Conservation (phyloP, 2,113 vertebrate species). For the Vulpes vulpes region DNA sequence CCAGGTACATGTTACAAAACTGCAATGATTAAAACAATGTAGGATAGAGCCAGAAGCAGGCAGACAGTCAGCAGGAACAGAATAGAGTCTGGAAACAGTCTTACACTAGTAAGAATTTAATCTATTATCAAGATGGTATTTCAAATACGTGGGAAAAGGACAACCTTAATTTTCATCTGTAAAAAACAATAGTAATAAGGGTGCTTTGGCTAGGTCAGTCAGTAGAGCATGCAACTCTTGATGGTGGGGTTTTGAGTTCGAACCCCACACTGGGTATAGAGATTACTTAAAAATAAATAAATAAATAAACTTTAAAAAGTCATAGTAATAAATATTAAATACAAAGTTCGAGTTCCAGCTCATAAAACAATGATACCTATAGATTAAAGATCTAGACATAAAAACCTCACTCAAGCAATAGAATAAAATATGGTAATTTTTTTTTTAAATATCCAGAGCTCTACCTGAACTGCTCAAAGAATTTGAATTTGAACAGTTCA, state of each 20-base stretch:
- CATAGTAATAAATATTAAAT: background rate
- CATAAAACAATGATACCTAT: background rate
- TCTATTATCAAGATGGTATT: background rate
- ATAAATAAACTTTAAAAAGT: background rate
- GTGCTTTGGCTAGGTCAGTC: background rate
- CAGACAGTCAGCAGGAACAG: background rate
- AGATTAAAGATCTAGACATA: background rate
- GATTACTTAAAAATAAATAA: background rate
- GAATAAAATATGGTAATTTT: conserved; percentile 22
- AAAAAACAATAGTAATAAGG: background rate
- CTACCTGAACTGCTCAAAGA: background rate
- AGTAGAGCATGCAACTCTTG: background rate
- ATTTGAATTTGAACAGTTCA: conserved; percentile 15
- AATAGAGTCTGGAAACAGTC: background rate
- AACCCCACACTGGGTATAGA: background rate
- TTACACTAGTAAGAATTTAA: background rate
- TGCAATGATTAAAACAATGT: background rate
- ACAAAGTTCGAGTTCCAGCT: background rate
- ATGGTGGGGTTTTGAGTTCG: background rate
- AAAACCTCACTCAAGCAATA: background rate
- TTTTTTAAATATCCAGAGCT: background rate
- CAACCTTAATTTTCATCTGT: background rate
- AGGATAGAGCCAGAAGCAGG: background rate
- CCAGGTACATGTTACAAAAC: background rate
- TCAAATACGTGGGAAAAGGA: background rate